A percentile compares a stretch with the other conserved stretches of the same genome.
These are phyloP conservation scores for Drosophila burlai DNA, from an alignment of 1,140 invertebrate species.

Conservation along the genomic window DNA sequence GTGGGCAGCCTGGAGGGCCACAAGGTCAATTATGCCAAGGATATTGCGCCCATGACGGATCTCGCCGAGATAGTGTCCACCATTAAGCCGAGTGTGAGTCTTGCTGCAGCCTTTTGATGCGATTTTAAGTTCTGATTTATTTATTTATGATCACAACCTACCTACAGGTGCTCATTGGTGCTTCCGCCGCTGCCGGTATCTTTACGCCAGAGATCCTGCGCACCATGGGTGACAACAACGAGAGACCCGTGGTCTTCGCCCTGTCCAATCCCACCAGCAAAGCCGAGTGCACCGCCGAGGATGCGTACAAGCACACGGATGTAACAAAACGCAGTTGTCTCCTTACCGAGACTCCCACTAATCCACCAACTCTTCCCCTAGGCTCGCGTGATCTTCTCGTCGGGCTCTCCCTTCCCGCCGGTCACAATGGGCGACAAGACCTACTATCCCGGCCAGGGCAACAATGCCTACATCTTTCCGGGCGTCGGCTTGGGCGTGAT, in stretches of 20 bases:
- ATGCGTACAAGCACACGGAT: conserved; percentile 94
- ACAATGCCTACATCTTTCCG: conserved; percentile 99
- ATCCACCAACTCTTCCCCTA: conserved; percentile 73
- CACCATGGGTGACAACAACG: conserved; percentile 94
- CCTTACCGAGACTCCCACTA: background rate
- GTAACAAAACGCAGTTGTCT: conserved; percentile 86
- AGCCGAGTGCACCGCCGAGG: conserved; percentile 98
- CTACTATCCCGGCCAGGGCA: conserved; percentile 96
- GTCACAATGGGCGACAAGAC: conserved; percentile 92
- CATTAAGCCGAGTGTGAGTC: conserved; percentile 89
- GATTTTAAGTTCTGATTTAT: no score
- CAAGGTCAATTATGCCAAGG: conserved; percentile 93
- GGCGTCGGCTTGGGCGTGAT: conserved; percentile 95
- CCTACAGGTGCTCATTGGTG: conserved; percentile 87
- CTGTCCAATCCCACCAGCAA: conserved; percentile 98
- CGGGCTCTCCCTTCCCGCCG: conserved; percentile 95
- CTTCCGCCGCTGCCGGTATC: conserved; percentile 94
- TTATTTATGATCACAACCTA: background rate
- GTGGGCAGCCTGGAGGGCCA: conserved; percentile 91
- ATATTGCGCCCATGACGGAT: conserved; percentile 91
- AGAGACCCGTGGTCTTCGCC: conserved; percentile 96
- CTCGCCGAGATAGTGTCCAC: conserved; percentile 92
- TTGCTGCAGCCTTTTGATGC: background rate
- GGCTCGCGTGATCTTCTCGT: conserved; percentile 96
- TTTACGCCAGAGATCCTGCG: conserved; percentile 94